phyloP scores from a whole-genome alignment of 2,113 vertebrate genomes.

The Fukomys damarensis region DNA sequence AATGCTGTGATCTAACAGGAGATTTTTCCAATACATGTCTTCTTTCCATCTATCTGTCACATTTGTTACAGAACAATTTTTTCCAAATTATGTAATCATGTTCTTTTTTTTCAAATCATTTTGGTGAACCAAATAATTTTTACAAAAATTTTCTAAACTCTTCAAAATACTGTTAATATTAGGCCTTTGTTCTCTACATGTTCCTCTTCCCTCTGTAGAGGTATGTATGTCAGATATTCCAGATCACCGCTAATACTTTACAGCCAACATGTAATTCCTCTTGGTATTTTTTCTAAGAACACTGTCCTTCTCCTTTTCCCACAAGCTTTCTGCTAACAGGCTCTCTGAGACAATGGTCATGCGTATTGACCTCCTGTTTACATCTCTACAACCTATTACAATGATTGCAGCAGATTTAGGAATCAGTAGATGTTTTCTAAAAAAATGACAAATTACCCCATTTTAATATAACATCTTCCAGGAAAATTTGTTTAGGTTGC shows the following conservation, averaged over 20 bases:
- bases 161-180: background rate
- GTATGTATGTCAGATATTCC: background rate
- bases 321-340: background rate
- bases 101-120: background rate
- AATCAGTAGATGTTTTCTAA: background rate
- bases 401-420: background rate
- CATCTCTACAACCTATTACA: background rate
- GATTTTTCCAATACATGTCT: background rate
- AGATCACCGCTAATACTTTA: background rate
- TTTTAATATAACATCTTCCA: background rate
- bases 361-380: background rate
- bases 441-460: background rate
- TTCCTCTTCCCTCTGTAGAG: background rate
- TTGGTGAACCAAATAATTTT: background rate
- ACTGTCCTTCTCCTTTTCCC: background rate
- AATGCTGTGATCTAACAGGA: background rate
- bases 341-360: background rate
- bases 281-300: background rate
- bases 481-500: background rate
- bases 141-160: background rate
- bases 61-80: background rate
- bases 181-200: background rate
- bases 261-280: background rate
- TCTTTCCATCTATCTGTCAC: background rate
- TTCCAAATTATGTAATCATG: background rate